Percentiles rank a stretch among this genome's conserved stretches.
Conservation (phyloP, 2,113 vertebrate genomes). For the Cyphomyrus plagiostoma region DNA sequence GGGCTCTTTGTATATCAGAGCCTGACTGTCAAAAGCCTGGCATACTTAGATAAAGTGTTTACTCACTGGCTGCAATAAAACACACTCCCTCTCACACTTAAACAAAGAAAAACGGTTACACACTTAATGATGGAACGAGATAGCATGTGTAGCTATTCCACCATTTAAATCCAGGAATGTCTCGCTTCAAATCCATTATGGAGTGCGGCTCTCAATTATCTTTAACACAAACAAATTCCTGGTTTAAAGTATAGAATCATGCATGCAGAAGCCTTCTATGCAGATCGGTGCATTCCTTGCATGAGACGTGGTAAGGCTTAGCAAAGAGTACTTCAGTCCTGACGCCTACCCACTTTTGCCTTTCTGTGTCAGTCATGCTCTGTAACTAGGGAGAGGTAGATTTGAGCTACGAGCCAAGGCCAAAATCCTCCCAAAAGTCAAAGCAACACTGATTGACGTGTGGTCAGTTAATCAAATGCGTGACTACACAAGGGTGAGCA, state of each 20-base stretch:
- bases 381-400: constrained; percentile 29
- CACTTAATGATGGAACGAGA: background rate
- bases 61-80: constrained; percentile 38
- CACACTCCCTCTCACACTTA: constrained; percentile 10
- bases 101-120: background rate
- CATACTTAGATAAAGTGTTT: constrained; percentile 58
- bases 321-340: background rate
- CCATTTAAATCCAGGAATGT: constrained; percentile 2
- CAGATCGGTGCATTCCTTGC: background rate
- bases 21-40: constrained; percentile 54
- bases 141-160: background rate
- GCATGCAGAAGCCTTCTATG: background rate
- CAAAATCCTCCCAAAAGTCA: background rate
- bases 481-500: constrained; percentile 44
- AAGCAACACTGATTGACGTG: constrained; percentile 12
- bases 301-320: background rate
- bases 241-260: background rate
- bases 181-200: background rate
- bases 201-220: background rate
- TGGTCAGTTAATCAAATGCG: constrained; percentile 54
- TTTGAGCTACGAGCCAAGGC: background rate
- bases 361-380: background rate
- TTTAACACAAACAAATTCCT: constrained; percentile 7
- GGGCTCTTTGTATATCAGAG: constrained; percentile 66
- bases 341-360: background rate